phyloP scores from a whole-genome alignment of 2,113 vertebrate species.

The Puma concolor region DNA sequence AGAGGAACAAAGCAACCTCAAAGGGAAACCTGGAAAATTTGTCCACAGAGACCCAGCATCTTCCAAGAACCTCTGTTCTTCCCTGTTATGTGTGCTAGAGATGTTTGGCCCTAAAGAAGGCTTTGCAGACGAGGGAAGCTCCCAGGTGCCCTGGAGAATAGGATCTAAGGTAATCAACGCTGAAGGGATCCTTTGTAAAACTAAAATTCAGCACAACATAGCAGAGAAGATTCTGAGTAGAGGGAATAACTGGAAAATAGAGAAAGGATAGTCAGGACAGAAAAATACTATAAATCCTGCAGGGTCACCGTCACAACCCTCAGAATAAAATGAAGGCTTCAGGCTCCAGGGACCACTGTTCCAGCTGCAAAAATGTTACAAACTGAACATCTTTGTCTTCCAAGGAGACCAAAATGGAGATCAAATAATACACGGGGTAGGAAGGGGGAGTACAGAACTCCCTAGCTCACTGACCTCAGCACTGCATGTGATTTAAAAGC shows the following conservation, averaged over 20 bases:
- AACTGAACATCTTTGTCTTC: constrained; percentile 66
- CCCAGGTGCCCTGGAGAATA: background rate
- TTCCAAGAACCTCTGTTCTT: background rate
- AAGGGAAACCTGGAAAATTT: constrained; percentile 35
- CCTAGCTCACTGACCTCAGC: background rate
- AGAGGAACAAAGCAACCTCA: background rate
- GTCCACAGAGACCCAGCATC: background rate
- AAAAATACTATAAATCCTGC: background rate
- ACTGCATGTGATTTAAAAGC: background rate
- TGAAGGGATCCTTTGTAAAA: background rate
- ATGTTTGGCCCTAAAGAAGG: background rate
- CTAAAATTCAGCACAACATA: background rate
- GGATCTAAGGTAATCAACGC: background rate
- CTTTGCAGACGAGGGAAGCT: background rate
- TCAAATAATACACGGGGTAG: constrained; percentile 3
- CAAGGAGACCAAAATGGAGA: constrained; percentile 53
- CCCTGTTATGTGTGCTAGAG: background rate
- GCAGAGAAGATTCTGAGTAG: background rate
- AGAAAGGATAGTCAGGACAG: background rate
- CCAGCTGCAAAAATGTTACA: constrained; percentile 57
- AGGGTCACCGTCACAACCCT: background rate
- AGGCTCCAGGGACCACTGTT: background rate
- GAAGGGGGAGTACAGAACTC: background rate
- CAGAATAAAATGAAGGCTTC: background rate
- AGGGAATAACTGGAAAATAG: background rate